Evolutionary conservation across 1,140 invertebrate species (phyloP).

Genomic region (Ditylenchus dipsaci): DNA sequence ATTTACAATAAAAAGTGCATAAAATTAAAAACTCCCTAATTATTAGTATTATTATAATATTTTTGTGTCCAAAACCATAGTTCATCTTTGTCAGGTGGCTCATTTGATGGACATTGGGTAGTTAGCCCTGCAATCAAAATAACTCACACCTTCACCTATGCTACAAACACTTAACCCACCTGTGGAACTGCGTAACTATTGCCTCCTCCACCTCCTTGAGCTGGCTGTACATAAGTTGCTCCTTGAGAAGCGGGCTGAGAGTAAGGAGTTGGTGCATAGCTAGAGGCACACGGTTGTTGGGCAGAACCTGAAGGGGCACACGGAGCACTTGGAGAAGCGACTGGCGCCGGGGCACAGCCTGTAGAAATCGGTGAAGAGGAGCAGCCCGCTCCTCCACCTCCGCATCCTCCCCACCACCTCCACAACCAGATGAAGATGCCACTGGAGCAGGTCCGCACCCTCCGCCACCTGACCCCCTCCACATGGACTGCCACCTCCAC

Average conservation of each 20-base stretch:
- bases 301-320: background rate
- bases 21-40: background rate
- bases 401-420: background rate
- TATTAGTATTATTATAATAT: background rate
- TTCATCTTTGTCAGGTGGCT: background rate
- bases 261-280: background rate
- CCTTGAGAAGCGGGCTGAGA: background rate
- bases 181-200: background rate
- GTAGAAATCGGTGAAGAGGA: background rate
- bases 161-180: background rate
- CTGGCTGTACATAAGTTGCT: background rate
- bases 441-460: constrained; percentile 1
- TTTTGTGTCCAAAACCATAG: background rate
- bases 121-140: background rate
- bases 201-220: background rate
- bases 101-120: background rate
- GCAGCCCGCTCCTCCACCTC: too few species aligned
- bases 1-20: background rate
- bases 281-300: background rate
- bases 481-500: background rate
- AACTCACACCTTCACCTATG: background rate
- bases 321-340: constrained; percentile 2
- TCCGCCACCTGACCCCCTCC: constrained; percentile 14
- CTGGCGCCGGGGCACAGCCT: background rate
- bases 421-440: background rate